phyloP scores from a whole-genome alignment of 92 coral and sea anemone genomes.

The Galaxea fascicularis region DNA sequence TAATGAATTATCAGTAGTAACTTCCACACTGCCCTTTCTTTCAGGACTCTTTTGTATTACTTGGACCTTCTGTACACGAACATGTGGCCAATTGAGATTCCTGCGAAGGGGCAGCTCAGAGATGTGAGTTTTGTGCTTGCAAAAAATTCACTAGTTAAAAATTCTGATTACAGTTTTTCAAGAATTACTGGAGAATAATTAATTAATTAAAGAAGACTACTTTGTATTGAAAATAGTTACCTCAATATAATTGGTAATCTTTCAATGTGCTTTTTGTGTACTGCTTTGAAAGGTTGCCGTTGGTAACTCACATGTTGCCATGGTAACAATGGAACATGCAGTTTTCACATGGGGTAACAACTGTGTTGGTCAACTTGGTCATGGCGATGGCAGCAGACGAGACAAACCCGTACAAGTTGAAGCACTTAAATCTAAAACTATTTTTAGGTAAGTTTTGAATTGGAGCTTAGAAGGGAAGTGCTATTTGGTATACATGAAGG shows the following conservation, averaged over 20 bases:
- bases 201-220: too few species aligned
- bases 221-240: neutral
- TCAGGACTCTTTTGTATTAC: conserved; percentile 91
- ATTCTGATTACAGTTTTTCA: neutral
- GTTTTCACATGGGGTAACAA: conserved; percentile 97
- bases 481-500: too few species aligned
- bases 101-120: conserved; percentile 83
- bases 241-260: too few species aligned
- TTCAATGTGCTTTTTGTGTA: neutral
- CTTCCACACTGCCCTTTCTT: neutral
- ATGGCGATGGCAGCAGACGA: conserved; percentile 82
- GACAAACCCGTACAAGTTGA: conserved; percentile 90
- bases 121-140: conserved; percentile 70
- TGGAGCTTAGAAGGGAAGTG: neutral
- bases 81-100: conserved; percentile 94
- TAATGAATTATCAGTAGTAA: too few species aligned
- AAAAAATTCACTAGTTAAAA: too few species aligned
- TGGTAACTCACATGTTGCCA: conserved; percentile 93
- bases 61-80: conserved; percentile 87
- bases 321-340: conserved; percentile 90
- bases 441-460: conserved; percentile 71
- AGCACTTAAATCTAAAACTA: conserved; percentile 86
- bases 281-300: conserved; percentile 86
- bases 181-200: too few species aligned
- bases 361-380: conserved; percentile 96